Evolutionary conservation across 2,888 invertebrate genomes (phyloP), one percentile per base, ranked within the genome.

Genomic region (Tetragnatha montana): DNA sequence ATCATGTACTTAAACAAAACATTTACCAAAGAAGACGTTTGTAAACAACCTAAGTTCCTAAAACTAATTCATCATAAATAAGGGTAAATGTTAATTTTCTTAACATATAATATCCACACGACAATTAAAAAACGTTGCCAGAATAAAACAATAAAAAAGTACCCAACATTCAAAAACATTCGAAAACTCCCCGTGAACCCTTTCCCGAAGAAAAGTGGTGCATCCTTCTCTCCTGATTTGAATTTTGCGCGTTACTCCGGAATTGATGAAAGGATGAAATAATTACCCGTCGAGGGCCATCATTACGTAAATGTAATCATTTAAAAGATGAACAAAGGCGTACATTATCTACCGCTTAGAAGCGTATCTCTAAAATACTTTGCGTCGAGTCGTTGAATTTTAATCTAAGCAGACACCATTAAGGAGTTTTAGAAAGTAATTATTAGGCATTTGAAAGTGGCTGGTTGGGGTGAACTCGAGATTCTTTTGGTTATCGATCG

Each of bases 331-430:
- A 60, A 60, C 60, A 60, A 17, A 60, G 60, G 17, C 60, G 10
- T 0, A 10, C 12, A 60, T 60, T 60, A 60, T 60, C 10, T 17
- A 60, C 14, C 60, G 14, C 60, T 60, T 17, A 35, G 35, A 35
- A 35, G 35, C 35, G 35, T 35, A 35, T 35, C 17, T 8, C 60
- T 17, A 60, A 60, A 60, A 60, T 60, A 17, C 60, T 60, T 60
- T 17, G 60, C 60, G 60, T 60, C 17, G 8, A 60, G 60, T 60
- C 12, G 60, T 60, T 60, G 60, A 60, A 60, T 60, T 60, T 60
- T 60, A 60, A 60, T 60, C 60, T 60, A 60, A 60, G 60, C 60
- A 60, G 60, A 60, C 60, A 60, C 60, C 60, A 60, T 60, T 60
- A 60, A 17, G 60, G 60, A 60, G 60, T 60, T 60, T 60, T 60